Evolutionary conservation across 2,113 vertebrate genomes (phyloP).

Genomic region (Cyprinodon tularosa): DNA sequence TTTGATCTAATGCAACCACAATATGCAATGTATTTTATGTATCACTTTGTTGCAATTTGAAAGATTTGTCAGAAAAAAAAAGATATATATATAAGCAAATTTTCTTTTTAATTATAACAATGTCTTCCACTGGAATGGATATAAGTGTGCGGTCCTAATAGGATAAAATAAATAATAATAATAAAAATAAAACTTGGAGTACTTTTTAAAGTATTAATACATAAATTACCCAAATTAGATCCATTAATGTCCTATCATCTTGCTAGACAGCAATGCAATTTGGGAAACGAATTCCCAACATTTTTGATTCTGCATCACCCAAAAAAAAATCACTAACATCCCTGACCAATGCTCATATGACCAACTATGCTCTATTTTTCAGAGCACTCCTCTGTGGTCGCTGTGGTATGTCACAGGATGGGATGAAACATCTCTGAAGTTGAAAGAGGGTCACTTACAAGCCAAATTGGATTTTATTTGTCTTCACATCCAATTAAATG

Average conservation of each 20-base stretch:
- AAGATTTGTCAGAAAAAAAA: too few species aligned
- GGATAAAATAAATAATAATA: too few species aligned
- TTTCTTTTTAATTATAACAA: not conserved
- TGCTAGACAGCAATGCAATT: not conserved
- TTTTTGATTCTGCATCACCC: not conserved
- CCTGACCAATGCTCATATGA: not conserved
- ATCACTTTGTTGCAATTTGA: too few species aligned
- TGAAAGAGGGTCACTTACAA: not conserved
- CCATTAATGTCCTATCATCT: too few species aligned
- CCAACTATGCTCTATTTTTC: slow-evolving; percentile 7
- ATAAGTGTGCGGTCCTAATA: too few species aligned
- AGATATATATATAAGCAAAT: too few species aligned
- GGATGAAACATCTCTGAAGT: slow-evolving; percentile 2
- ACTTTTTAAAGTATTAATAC: too few species aligned
- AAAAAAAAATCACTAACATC: not conserved
- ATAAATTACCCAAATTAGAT: too few species aligned
- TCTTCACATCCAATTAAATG: slow-evolving; percentile 23
- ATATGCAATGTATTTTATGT: not conserved
- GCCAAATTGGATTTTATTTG: slow-evolving; percentile 17
- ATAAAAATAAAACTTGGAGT: too few species aligned
- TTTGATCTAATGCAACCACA: not conserved
- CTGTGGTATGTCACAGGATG: not conserved
- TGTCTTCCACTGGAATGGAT: too few species aligned
- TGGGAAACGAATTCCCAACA: not conserved
- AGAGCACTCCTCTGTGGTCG: not conserved